These are phyloP conservation scores for Silurus meridionalis DNA, from an alignment of 2,113 vertebrate genomes.

Conservation along the genomic window DNA sequence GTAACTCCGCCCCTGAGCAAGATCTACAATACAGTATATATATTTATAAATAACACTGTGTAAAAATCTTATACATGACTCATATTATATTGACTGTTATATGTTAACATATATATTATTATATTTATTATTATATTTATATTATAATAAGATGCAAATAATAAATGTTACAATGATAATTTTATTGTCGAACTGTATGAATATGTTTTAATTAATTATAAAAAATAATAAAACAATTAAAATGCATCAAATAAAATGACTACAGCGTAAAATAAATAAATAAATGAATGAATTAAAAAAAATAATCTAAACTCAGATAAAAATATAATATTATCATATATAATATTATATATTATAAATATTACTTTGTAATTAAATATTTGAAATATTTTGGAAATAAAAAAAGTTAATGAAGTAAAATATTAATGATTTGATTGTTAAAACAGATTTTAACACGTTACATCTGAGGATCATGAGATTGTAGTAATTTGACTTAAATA, in stretches of 20 bases:
- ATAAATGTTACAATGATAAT: background rate
- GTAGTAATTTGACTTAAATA: no score
- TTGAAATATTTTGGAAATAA: background rate
- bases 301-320: background rate
- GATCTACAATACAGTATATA: constrained; percentile 67
- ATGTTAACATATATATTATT: no score
- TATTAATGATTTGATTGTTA: background rate
- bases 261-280: background rate
- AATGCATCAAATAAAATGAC: background rate
- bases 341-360: no score
- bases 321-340: background rate
- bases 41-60: no score
- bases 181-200: background rate
- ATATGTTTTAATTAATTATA: background rate
- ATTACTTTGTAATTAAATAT: background rate
- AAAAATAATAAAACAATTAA: background rate
- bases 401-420: background rate
- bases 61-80: no score
- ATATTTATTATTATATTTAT: background rate
- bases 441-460: background rate
- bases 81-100: no score
- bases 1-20: constrained; percentile 91
- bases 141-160: background rate
- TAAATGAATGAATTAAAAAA: constrained; percentile 3
- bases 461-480: no score